Percentiles rank a stretch among this genome's conserved stretches.
Evolutionary conservation across 2,113 vertebrate species (phyloP).

Genomic region (Muscicapa adusta): DNA sequence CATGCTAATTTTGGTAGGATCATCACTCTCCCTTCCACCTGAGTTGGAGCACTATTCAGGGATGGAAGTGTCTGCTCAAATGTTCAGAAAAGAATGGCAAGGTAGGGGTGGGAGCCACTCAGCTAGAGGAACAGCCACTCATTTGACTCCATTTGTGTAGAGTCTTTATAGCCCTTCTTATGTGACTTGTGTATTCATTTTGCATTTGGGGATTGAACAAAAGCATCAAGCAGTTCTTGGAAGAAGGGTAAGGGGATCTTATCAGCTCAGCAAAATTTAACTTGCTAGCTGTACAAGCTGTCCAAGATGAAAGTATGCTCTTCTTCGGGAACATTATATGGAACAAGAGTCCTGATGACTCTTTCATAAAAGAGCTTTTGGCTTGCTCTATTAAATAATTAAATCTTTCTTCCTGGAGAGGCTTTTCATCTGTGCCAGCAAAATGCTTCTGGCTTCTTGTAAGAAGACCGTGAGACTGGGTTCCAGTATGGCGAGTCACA

Average conservation of each 20-base stretch:
- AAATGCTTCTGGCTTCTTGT: conserved; percentile 9
- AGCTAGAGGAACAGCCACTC: not conserved
- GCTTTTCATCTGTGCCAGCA: not conserved
- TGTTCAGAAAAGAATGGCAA: not conserved
- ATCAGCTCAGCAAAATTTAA: not conserved
- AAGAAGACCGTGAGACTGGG: not conserved
- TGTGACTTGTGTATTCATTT: not conserved
- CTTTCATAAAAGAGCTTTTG: not conserved
- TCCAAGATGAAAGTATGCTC: not conserved
- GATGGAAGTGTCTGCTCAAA: not conserved
- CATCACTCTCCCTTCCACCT: not conserved
- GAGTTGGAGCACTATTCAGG: not conserved
- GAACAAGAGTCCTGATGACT: not conserved
- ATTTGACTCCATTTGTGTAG: not conserved
- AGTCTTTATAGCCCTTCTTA: not conserved
- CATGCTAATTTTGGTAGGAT: not conserved
- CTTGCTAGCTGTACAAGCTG: not conserved
- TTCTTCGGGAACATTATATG: not conserved
- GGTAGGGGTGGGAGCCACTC: not conserved
- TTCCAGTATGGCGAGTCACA: not conserved
- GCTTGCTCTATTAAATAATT: conserved; percentile 23
- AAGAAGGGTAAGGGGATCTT: not conserved
- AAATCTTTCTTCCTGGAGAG: conserved; percentile 2
- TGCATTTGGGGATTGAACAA: not conserved
- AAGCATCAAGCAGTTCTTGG: not conserved